These are phyloP conservation scores for Drosophila serrata DNA, from an alignment of 1,140 invertebrate genomes.

Conservation along the genomic window DNA sequence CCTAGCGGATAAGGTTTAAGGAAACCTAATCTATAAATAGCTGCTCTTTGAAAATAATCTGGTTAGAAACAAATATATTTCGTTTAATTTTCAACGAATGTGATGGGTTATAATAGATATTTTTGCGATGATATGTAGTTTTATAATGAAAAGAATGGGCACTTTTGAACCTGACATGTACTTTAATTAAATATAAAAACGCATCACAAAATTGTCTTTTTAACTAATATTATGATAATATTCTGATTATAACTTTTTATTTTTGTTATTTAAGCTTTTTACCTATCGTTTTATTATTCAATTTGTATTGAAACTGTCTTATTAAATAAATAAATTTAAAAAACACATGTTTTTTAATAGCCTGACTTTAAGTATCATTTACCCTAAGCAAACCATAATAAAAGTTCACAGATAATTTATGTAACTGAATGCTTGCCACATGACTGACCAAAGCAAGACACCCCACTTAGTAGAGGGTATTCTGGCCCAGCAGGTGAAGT, in stretches of 20 bases:
- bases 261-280: neutral
- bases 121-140: neutral
- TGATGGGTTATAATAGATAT: conserved; percentile 6
- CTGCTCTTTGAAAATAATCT: neutral
- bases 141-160: conserved; percentile 7
- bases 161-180: neutral
- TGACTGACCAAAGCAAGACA: neutral
- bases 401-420: neutral
- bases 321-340: neutral
- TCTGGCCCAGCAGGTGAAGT: conserved; percentile 23
- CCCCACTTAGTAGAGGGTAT: neutral
- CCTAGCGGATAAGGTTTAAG: neutral
- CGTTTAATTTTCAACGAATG: conserved; percentile 17
- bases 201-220: too few relatives aligned
- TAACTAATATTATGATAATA: neutral
- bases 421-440: neutral
- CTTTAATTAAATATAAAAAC: neutral
- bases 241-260: neutral
- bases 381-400: neutral
- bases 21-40: conserved; percentile 11
- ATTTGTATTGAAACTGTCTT: too few relatives aligned
- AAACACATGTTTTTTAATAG: neutral
- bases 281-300: neutral
- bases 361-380: neutral
- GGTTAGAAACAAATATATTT: conserved; percentile 24